Base-by-base conservation (phyloP, 2,797 vertebrate genomes). In the Danionella dracula region DNA sequence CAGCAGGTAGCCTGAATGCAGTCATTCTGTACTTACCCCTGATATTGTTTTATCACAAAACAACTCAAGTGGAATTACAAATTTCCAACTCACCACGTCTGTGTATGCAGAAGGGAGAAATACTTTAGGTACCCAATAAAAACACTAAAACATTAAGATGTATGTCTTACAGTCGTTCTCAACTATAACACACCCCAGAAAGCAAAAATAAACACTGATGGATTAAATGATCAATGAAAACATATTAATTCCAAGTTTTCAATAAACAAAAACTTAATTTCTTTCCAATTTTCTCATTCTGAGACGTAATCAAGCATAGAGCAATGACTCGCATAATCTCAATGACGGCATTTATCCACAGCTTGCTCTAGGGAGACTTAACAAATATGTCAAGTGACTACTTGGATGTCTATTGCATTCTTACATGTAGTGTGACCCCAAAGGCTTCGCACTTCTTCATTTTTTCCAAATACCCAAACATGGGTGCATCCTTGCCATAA, bases 401-500 rank as follows among this genome's bases (percentile, higher is more conserved):
- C 50, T 64, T 65, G 9, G 4, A 17, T 53, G 27, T 34, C 20
- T 56, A 46, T 56, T 46, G 16, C 19, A 21, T 17, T 8, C 34
- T 4, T 19, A 46, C 35, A 44, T 8, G 37, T 50, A 4, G 23
- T 40, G 21, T 21, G 23, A 38, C 19, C 57, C 8, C 27, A 54
- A 45, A 54, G 9, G 27, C 27, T 38, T 1, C 2, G 9, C 35
- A 34, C 29, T 34, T 27, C 7, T n/a, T 15, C 16, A 49, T 66
- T 66, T 57, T 6, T 15, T 57, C 44, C 46, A 16, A n/a, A n/a
- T n/a, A n/a, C n/a, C 23, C 19, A 46, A 42, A 46, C 17, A 54
- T 15, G 41, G 49, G 17, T 20, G 13, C 60, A 54, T 58, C 64
- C 46, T 56, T 38, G 37, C 49, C 53, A 68, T 59, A 63, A 32